Percentiles rank a stretch among this genome's conserved stretches.
phyloP scores from a whole-genome alignment of 2,888 invertebrate species.

The Drosophila antonietae region DNA sequence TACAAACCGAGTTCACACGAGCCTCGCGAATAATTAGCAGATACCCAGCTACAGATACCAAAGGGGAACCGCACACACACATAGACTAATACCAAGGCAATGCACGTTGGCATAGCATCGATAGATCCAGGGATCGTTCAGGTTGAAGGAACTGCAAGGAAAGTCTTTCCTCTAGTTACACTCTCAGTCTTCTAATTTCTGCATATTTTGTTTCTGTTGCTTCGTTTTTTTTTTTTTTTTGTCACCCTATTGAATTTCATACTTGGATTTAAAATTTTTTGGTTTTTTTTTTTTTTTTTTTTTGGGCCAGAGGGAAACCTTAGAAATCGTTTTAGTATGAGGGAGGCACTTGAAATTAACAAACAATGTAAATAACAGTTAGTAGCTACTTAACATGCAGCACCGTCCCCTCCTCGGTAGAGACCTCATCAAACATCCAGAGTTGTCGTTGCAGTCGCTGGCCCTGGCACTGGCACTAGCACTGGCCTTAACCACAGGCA shows the following conservation, averaged over 20 bases:
- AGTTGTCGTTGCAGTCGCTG: slow-evolving; percentile 14
- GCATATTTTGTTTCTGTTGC: slow-evolving; percentile 8
- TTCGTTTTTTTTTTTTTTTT: slow-evolving; percentile 48
- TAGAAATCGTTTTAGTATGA: slow-evolving; percentile 53
- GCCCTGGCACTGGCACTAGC: slow-evolving; percentile 23
- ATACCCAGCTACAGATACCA: slow-evolving; percentile 25
- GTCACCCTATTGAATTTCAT: slow-evolving; percentile 68
- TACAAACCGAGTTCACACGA: slow-evolving; percentile 81
- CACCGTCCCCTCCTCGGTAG: slow-evolving; percentile 26
- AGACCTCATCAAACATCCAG: slow-evolving; percentile 19
- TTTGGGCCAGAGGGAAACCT: slow-evolving; percentile 52
- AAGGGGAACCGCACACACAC: slow-evolving; percentile 11
- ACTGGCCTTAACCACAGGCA: slow-evolving; percentile 40
- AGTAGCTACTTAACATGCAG: slow-evolving; percentile 69
- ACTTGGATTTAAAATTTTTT: slow-evolving; percentile 53
- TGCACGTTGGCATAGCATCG: neutral
- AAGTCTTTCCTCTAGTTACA: slow-evolving; percentile 9
- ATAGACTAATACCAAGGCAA: neutral
- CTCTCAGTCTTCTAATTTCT: slow-evolving; percentile 27
- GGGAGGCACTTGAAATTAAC: slow-evolving; percentile 64
- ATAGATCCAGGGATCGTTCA: slow-evolving; percentile 4
- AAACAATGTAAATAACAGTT: slow-evolving; percentile 80
- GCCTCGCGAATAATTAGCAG: slow-evolving; percentile 70
- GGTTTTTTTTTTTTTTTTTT: slow-evolving; percentile 1
- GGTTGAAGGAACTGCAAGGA: slow-evolving; percentile 6